Evolutionary conservation across 2,888 invertebrate species (phyloP).

Genomic region (Eupithecia subfuscata): DNA sequence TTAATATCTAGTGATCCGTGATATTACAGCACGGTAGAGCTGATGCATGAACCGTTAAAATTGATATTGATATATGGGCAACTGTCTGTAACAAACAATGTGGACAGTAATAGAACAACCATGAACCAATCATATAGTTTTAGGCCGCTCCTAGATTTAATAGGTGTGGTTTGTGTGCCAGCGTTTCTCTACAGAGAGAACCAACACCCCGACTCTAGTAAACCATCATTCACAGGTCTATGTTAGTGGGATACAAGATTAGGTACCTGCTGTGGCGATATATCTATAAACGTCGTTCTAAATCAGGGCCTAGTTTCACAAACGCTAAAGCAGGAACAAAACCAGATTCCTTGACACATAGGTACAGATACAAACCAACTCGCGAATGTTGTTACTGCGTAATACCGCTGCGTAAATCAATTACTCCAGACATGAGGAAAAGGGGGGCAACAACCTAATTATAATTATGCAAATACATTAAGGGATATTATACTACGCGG

Average conservation of each 20-base stretch:
- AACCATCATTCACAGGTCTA: neutral
- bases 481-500: neutral
- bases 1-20: neutral
- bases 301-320: slow-evolving; percentile 1
- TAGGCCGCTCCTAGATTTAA: slow-evolving; percentile 23
- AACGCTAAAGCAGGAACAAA: neutral
- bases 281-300: neutral
- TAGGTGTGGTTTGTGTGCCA: slow-evolving; percentile 15
- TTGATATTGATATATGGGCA: slow-evolving; percentile 8
- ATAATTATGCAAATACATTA: neutral
- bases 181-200: slow-evolving; percentile 7
- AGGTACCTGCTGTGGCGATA: neutral
- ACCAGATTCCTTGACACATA: slow-evolving; percentile 3
- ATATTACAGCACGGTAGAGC: slow-evolving; percentile 10
- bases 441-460: slow-evolving; percentile 2
- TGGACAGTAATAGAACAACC: slow-evolving; percentile 10
- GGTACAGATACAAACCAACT: neutral
- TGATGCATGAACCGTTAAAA: slow-evolving; percentile 1
- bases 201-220: neutral
- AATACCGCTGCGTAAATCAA: slow-evolving; percentile 16
- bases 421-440: slow-evolving; percentile 13
- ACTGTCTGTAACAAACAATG: slow-evolving; percentile 7
- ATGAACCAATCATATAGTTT: slow-evolving; percentile 7
- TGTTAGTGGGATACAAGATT: neutral
- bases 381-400: slow-evolving; percentile 8